phyloP scores from a whole-genome alignment of 1,140 invertebrate species.

The Physella acuta region DNA sequence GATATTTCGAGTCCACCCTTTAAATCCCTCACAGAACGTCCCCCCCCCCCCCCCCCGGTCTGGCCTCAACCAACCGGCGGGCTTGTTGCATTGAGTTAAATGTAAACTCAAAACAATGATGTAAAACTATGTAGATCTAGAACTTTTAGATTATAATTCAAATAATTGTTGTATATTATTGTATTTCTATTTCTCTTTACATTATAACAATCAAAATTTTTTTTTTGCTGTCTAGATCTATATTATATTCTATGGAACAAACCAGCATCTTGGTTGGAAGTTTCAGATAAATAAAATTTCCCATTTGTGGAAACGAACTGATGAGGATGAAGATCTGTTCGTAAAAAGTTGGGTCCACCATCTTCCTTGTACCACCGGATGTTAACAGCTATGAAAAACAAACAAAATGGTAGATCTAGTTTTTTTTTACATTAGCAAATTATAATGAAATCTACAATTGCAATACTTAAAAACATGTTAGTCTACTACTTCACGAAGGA shows the following conservation, averaged over 20 bases:
- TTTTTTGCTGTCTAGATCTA: background rate
- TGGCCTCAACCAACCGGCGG: too few species aligned
- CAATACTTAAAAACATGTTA: too few species aligned
- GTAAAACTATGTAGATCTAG: too few species aligned
- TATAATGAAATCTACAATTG: too few species aligned
- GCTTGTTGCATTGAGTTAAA: too few species aligned
- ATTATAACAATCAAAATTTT: background rate
- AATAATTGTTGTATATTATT: background rate
- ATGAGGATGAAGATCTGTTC: conserved; percentile 41
- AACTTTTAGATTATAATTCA: background rate
- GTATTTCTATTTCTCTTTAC: background rate
- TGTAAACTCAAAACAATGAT: too few species aligned
- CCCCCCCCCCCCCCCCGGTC: too few species aligned
- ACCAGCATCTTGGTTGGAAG: conserved; percentile 31
- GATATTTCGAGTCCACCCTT: too few species aligned
- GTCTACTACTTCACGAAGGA: too few species aligned
- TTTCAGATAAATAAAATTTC: conserved; percentile 46
- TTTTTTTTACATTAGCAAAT: too few species aligned
- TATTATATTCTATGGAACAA: background rate
- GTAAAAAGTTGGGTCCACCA: conserved; percentile 32
- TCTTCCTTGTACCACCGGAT: conserved; percentile 44
- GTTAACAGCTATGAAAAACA: conserved; percentile 33
- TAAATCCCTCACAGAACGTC: too few species aligned
- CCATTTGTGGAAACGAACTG: conserved; percentile 46
- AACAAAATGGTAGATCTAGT: too few species aligned